phyloP scores from a whole-genome alignment of 2,797 vertebrate genomes.

The Melanotaenia boesemani region DNA sequence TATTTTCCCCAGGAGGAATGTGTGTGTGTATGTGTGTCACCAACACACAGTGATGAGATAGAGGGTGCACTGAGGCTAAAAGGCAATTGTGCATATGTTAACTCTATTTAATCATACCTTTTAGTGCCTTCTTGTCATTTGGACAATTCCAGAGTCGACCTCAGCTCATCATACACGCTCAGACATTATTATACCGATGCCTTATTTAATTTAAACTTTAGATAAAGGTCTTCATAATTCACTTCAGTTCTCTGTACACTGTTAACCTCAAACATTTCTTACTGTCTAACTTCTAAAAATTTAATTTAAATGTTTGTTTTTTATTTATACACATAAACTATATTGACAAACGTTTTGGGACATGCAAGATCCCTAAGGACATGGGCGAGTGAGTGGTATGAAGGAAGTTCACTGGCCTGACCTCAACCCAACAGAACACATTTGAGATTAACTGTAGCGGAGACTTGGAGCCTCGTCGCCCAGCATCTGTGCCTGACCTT shows the following conservation, averaged over 20 bases:
- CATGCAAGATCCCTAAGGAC: too few relatives aligned
- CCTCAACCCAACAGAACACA: too few relatives aligned
- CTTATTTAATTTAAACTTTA: neutral
- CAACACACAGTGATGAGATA: slow-evolving; percentile 1
- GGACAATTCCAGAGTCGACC: neutral
- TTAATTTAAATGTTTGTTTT: neutral
- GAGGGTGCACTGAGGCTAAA: slow-evolving; percentile 20
- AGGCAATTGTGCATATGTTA: slow-evolving; percentile 32
- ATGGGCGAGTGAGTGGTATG: neutral
- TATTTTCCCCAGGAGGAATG: slow-evolving; percentile 4
- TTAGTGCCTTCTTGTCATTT: slow-evolving; percentile 20
- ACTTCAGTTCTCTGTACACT: neutral
- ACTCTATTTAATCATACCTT: slow-evolving; percentile 18
- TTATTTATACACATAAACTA: neutral
- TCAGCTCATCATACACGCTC: neutral
- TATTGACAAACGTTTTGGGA: neutral
- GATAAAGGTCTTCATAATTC: neutral
- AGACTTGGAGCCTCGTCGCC: too few relatives aligned
- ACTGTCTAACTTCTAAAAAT: neutral
- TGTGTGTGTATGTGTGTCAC: neutral
- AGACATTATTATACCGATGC: neutral
- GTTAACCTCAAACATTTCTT: neutral
- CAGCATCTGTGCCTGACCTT: too few relatives aligned
- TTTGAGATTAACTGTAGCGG: too few relatives aligned
- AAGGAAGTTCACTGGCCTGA: neutral